Base-by-base conservation (phyloP, 2,113 vertebrate genomes). In the Camarhynchus parvulus region DNA sequence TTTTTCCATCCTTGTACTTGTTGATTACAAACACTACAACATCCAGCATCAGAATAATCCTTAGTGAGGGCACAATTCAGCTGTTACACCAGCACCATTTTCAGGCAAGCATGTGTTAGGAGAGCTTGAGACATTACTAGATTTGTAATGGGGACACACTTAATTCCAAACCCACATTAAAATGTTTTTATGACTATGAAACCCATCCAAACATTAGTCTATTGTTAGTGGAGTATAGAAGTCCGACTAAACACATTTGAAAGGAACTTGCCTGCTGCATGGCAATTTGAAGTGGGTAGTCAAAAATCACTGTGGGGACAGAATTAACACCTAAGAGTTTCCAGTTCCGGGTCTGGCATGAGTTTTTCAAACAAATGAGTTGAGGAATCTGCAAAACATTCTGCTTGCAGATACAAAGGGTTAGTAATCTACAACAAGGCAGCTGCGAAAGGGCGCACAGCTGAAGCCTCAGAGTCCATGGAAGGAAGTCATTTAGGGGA, bases 401-500 rank as follows among this genome's bases (percentile, higher is more conserved):
- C 62, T 14, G 19, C 82, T 56, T 68, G 63, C 63, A 90, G 46
- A 76, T n/a, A 33, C 6, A 44, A 79, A 25, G 58, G 39, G 20
- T 80, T 52, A 7, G 22, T 33, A 85, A 93, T 24, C 56, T 63
- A 33, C 28, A 41, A 18, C 15, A 41, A 62, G 18, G 55, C 70
- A 90, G 69, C 46, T 56, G 70, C 41, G 64, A 49, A 42, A 87
- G 44, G 44, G 62, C 27, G 78, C 8, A 7, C 5, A 2, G 49
- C n/a, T 63, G 31, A 1, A 79, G 70, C 59, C 82, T 76, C 55
- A 27, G 56, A 66, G 39, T 24, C 64, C 46, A 58, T 56, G 46
- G 52, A 70, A 89, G 68, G 89, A 94, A 93, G 86, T 35, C 6
- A 83, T 73, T 95, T 80, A 79, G 70, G 25, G 53, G 35, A 93